Base-by-base conservation (phyloP, 1,140 invertebrate genomes). In the Eufriesea mexicana region DNA sequence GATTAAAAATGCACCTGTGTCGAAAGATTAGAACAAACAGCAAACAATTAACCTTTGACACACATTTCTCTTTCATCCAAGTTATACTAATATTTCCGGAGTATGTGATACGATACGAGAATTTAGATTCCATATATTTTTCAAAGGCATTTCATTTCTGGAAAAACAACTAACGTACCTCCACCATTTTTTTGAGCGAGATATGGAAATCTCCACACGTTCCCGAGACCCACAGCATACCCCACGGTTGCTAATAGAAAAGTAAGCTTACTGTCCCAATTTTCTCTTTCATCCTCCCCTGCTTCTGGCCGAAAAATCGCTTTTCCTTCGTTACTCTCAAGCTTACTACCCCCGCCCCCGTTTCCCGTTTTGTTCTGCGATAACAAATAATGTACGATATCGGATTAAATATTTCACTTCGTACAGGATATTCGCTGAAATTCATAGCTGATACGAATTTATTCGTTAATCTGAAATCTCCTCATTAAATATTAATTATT, bases 221-320 rank as follows among this genome's bases (percentile, higher is more conserved):
- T 99, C n/a, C 98, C 98, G 10, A 99, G 95, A 0, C 98, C 98
- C 0, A 99, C 98, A n/a, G 98, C 98, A 88, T 98, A 98, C 2
- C 98, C 98, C 23, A 99, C 97, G 23, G 98, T 98, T 0, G 98
- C 98, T 72, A 99, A 92, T 8, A 99, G 94, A 91, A 99, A 99
- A 51, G 98, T 98, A 51, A 98, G 93, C 92, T 98, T 98, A 92
- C 97, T 98, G 91, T 98, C 98, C 98, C 98, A 99, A 73, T 97
- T 98, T 94, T 98, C 98, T 55, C 98, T 94, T 84, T 98, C 97
- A 61, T 97, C 97, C 86, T 96, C 97, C 2, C 96, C 97, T 42
- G 96, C 96, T 93, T 97, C 97, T 7, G 96, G 96, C 87, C 96
- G 96, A 80, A 97, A 96, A 75, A 95, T 96, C 55, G 94, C 95